Percentiles rank a stretch among this genome's conserved stretches.
phyloP scores from a whole-genome alignment of 2,113 vertebrate species.

The Corythornis vintsioides region DNA sequence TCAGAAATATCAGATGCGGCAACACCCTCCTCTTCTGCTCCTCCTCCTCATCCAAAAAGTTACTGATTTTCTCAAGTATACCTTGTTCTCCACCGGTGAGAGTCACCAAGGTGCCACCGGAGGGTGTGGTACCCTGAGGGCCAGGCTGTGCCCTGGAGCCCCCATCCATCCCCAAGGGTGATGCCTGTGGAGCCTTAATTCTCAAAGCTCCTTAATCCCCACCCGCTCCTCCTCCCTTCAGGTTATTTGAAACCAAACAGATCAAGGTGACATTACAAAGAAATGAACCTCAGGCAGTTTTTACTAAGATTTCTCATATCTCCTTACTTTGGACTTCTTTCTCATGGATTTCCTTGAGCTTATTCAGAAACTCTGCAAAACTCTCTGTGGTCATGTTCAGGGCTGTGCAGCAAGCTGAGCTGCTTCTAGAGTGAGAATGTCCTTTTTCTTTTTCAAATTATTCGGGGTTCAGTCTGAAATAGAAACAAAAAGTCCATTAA shows the following conservation, averaged over 20 bases:
- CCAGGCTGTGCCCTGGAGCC: not conserved
- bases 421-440: fast-evolving
- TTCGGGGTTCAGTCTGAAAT: not conserved
- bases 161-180: not conserved
- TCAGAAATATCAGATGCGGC: fast-evolving
- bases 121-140: not conserved
- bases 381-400: conserved; percentile 74
- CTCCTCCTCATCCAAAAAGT: not conserved
- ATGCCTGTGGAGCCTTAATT: not conserved
- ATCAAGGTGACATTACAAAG: not conserved
- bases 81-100: fast-evolving
- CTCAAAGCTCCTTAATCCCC: not conserved
- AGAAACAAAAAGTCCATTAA: not conserved
- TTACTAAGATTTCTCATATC: not conserved
- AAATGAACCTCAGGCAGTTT: not conserved
- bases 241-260: not conserved
- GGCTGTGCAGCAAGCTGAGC: not conserved
- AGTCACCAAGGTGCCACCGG: not conserved
- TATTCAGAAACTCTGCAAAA: conserved; percentile 85
- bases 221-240: not conserved
- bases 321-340: conserved; percentile 86
- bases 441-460: not conserved
- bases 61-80: not conserved
- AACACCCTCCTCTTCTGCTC: not conserved
- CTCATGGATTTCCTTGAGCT: conserved; percentile 88